Base-by-base conservation (phyloP, 2,888 invertebrate genomes). In the Oligia strigilis region DNA sequence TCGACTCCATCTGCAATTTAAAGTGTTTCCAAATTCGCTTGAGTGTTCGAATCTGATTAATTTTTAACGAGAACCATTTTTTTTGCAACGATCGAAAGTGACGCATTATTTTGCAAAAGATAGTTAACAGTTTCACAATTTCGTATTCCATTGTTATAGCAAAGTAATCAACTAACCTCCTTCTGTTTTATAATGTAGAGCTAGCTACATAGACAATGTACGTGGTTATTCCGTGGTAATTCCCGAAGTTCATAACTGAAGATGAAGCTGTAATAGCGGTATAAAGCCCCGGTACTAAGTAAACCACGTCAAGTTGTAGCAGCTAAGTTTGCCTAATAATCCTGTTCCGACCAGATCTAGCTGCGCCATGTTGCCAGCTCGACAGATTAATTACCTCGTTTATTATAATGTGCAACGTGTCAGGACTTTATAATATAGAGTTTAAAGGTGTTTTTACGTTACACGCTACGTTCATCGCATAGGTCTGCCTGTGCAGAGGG, bases 331-430 rank as follows among this genome's bases (percentile, higher is more conserved):
- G 85, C 82, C 82, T 91, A 91, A 93, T 93, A 92, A 92, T 92
- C 92, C 87, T 90, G 90, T 88, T 87, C 78, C 83, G 80, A 82
- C 85, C 90, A 88, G 89, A 90, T 77, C 84, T 83, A 75, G 72
- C 69, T 67, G 66, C 78, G 90, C 89, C 91, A 89, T 92, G 92
- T 91, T 92, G 91, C 90, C 5, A 90, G 87, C 91, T 90, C 92
- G 93, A 93, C 93, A 93, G 91, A 93, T 93, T 95, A 94, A 95
- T 94, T 93, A 94, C 91, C 72, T 78, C 75, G 75, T 79, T 87
- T 81, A 91, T 77, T 78, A 84, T 75, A 71, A 36, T 74, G 58
- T 73, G 75, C 52, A 74, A 75, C 40, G 75, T 75, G 79, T 72
- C 19, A 29, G 40, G 29, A 71, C 43, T 82, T 64, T 36, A 65